Evolutionary conservation across 2,888 invertebrate species (phyloP).

Genomic region (Caenorhabditis sulstoni): DNA sequence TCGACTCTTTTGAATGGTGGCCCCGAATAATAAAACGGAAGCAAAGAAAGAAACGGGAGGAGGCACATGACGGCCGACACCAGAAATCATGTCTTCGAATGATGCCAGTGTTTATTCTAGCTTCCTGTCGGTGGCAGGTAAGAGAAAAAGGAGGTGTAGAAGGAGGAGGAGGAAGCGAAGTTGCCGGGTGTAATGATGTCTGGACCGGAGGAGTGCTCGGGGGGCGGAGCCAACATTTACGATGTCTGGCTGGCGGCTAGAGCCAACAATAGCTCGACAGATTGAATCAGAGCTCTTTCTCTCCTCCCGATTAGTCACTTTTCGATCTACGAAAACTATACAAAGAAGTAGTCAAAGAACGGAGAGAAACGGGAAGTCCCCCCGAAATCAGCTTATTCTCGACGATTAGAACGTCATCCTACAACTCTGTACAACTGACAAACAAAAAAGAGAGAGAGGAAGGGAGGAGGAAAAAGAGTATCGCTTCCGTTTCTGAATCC

Average conservation of each 20-base stretch:
- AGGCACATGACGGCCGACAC: conserved; percentile 30
- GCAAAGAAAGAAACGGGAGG: conserved; percentile 4
- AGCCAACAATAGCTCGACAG: conserved; percentile 12
- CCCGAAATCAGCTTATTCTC: conserved; percentile 13
- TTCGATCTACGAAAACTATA: conserved; percentile 30
- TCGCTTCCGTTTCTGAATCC: background rate
- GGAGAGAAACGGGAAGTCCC: conserved; percentile 8
- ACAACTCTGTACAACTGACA: conserved; percentile 9
- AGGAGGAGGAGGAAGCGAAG: background rate
- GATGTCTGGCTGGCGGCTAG: background rate
- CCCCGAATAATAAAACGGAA: conserved; percentile 12
- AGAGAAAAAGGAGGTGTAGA: background rate
- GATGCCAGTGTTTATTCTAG: conserved; percentile 52
- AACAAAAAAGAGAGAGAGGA: background rate
- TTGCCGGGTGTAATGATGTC: too few species aligned
- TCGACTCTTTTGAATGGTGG: conserved; percentile 1
- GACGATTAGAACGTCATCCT: conserved; percentile 19
- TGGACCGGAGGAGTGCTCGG: background rate
- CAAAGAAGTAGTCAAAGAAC: conserved; percentile 21
- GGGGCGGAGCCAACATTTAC: background rate
- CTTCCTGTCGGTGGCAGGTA: conserved; percentile 2
- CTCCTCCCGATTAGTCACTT: conserved; percentile 14
- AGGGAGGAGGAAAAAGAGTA: background rate
- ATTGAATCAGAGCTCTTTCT: conserved; percentile 3
- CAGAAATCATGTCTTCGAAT: conserved; percentile 42